Evolutionary conservation across 2,888 invertebrate genomes (phyloP).

Genomic region (Hirtodrosophila duncani): DNA sequence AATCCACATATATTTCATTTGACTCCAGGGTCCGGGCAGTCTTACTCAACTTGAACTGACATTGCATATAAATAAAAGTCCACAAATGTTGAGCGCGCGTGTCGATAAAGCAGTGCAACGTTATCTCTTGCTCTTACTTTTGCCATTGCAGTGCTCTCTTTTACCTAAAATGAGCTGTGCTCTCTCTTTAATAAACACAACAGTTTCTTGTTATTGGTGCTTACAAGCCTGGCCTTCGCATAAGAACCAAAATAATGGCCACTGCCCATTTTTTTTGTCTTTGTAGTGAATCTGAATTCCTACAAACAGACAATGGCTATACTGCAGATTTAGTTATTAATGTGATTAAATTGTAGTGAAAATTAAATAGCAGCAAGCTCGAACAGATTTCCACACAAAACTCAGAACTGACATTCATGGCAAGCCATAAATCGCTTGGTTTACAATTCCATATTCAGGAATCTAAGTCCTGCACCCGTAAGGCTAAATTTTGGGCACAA

Average conservation of each 20-base stretch:
- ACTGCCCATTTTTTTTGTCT: slow-evolving; percentile 36
- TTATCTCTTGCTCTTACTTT: slow-evolving; percentile 1
- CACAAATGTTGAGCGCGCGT: neutral
- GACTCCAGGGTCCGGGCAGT: no score
- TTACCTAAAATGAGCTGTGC: slow-evolving; percentile 6
- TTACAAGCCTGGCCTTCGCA: slow-evolving; percentile 11
- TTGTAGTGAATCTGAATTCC: neutral
- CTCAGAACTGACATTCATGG: no score
- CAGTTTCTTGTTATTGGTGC: slow-evolving; percentile 23
- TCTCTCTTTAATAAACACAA: slow-evolving; percentile 11
- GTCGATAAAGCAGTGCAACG: slow-evolving; percentile 29
- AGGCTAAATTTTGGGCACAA: slow-evolving; percentile 15
- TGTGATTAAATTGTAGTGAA: no score
- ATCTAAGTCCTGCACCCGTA: neutral
- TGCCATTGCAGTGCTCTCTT: neutral
- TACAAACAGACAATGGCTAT: no score
- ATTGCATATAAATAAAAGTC: neutral
- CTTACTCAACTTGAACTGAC: no score
- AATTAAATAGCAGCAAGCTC: no score
- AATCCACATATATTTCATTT: no score
- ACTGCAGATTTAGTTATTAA: no score
- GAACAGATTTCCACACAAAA: no score
- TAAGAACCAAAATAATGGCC: slow-evolving; percentile 28
- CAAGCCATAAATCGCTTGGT: no score
- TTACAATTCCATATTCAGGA: neutral